Conservation (phyloP, 1,140 invertebrate species). For the Campoletis sonorensis region DNA sequence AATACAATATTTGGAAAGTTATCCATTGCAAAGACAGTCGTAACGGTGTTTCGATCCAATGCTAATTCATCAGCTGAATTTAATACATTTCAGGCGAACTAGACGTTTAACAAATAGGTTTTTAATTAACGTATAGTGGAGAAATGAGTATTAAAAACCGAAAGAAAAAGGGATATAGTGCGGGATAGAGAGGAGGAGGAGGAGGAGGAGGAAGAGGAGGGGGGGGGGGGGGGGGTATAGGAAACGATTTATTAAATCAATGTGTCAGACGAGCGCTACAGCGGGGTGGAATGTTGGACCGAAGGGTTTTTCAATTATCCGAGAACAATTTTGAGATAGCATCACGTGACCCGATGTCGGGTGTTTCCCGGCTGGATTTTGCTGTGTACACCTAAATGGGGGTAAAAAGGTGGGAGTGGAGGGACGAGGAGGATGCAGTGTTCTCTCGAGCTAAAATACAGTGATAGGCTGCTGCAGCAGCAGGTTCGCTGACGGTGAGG, state of each 20-base stretch:
- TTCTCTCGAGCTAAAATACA: constrained; percentile 11
- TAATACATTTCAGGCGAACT: background rate
- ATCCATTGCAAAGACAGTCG: no score
- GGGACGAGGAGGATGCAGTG: constrained; percentile 10
- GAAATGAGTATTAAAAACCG: background rate
- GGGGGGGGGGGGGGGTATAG: no score
- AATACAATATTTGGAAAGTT: no score
- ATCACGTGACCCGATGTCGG: constrained; percentile 51
- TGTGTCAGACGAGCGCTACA: background rate
- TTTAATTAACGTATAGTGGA: background rate
- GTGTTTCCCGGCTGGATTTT: constrained; percentile 38
- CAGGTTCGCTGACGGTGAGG: constrained; percentile 9
- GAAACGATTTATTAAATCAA: constrained; percentile 31
- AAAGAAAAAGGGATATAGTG: background rate
- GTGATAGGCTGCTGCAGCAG: no score
- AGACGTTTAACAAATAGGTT: background rate
- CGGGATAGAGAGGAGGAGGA: no score
- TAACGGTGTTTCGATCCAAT: background rate
- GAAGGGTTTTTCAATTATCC: constrained; percentile 57
- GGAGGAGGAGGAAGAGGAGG: no score
- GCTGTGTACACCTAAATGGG: background rate
- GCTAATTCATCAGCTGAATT: no score
- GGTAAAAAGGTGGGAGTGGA: background rate
- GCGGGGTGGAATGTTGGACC: constrained; percentile 26
- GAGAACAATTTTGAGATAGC: constrained; percentile 56